A percentile compares a stretch with the other conserved stretches of the same genome.
Conservation (phyloP, 2,113 vertebrate genomes). For the Psittacula cyanocephala region DNA sequence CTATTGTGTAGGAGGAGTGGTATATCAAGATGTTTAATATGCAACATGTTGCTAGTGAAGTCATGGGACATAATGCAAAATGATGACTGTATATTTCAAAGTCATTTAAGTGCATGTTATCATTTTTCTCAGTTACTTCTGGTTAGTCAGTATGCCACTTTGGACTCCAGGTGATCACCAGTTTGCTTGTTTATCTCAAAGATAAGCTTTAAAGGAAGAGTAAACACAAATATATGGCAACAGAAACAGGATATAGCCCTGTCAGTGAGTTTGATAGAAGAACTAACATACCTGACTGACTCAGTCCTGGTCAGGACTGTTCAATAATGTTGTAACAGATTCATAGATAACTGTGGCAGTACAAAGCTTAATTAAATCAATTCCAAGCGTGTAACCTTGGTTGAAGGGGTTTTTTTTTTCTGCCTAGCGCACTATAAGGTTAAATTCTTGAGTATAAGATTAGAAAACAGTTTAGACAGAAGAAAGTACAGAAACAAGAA, state of each 20-base stretch:
- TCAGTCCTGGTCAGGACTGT: neutral
- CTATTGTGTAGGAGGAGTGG: neutral
- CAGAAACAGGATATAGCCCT: neutral
- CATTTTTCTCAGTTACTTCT: neutral
- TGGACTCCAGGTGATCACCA: neutral
- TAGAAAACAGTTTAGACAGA: neutral
- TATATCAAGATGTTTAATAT: neutral
- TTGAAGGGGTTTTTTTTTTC: neutral
- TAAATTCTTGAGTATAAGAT: neutral
- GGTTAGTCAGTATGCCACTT: slow-evolving; percentile 22
- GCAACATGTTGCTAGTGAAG: neutral
- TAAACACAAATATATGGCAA: neutral
- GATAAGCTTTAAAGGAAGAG: slow-evolving; percentile 10
- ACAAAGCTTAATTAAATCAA: neutral
- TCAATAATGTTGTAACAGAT: neutral
- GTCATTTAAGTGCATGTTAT: neutral
- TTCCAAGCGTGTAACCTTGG: neutral
- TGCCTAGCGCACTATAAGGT: neutral
- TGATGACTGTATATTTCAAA: neutral
- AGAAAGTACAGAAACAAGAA: neutral
- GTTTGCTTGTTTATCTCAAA: neutral
- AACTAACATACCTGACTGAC: neutral
- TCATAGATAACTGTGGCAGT: neutral
- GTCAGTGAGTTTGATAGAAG: neutral
- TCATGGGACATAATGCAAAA: neutral